Base-by-base conservation (phyloP, 1,140 invertebrate genomes). In the Habropoda laboriosa region DNA sequence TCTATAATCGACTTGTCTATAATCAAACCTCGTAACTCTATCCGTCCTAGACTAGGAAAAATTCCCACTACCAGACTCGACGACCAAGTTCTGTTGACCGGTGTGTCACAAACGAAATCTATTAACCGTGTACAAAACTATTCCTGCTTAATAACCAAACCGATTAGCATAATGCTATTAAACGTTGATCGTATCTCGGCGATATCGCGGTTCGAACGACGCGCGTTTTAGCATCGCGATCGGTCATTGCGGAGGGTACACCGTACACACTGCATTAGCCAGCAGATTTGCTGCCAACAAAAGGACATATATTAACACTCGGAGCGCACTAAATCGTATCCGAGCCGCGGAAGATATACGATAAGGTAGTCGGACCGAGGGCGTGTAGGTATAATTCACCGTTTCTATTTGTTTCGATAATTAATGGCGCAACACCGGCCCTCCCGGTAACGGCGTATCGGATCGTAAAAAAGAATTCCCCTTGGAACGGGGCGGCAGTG, bases 401-500 rank as follows among this genome's bases (percentile, higher is more conserved):
- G 66, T 79, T 79, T 76, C 74, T 72, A 58, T 85, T 85, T 76
- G 82, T 85, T 79, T 79, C 67, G 71, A 72, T 85, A 84, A 84
- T 84, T 84, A 84, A 84, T 76, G 60, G 77, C 64, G 21, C 55
- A 55, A 68, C 68, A 32, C 47, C 68, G 68, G 57, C 3, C n/a
- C n/a, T n/a, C n/a, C 66, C 58, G 53, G 51, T 67, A 67, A 80
- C 30, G 24, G 5, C 45, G 40, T 70, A 74, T 70, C 63, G 51
- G 24, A 70, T 67, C 64, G 53, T 79, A 70, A 68, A 83, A 72
- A 49, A 38, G 73, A 55, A 38, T 78, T 27, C 45, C 13, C 3
- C 3, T 6, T 1, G 27, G n/a, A n/a, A n/a, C n/a, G n/a, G n/a
- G 30, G 47, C 40, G 49, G 58, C n/a, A n/a, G n/a, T n/a, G n/a